Percentiles rank a stretch among this genome's conserved stretches.
phyloP scores from a whole-genome alignment of 2,113 vertebrate genomes.

The cat (Felis catus) region F.catus_Fca126_mat1.0 CM031411.1:93965501-93966000 shows the following conservation, averaged over 20 bases:
- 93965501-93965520: background rate
- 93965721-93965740: background rate
- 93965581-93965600: background rate
- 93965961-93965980: background rate
- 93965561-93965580: background rate
- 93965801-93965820: background rate
- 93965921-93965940: background rate
- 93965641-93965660: background rate
- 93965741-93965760: background rate
- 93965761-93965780: conserved; percentile 42
- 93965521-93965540: background rate
- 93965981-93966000: background rate
- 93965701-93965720: background rate
- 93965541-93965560: background rate
- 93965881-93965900: background rate
- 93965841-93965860: background rate
- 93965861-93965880: background rate
- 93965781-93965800: background rate
- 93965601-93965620: background rate
- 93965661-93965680: background rate
- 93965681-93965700: background rate
- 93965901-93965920: background rate
- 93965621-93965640: background rate
- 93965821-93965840: background rate
- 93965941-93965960: background rate